Evolutionary conservation across 37 sponge, comb jelly and placozoan genomes (phyloP), one percentile per base, ranked within the genome.

Genomic region (Aphrocallistes beatrix): DNA sequence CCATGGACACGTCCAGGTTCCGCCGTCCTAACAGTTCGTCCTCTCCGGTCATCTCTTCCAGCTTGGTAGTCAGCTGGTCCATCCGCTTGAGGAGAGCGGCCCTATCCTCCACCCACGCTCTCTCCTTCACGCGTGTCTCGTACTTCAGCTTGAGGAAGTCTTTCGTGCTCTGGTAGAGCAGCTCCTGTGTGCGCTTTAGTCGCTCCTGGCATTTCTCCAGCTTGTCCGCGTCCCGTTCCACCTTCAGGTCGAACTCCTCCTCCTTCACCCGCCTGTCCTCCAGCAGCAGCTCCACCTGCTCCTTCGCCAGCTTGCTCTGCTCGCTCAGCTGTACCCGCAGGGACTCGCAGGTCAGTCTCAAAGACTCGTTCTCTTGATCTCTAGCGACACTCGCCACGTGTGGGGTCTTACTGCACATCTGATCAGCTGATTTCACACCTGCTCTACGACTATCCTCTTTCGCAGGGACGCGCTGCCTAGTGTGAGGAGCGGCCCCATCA

Each of bases 91-190:
- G 84, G n/a, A 99, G 85, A 30, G 87, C 50, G 37, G 96, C 96
- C 81, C 90, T 96, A 47, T 99, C 96, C 38, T 85, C 85, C 88
- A 95, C 96, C 92, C 94, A 94, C 17, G 75, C 81, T 49, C 99
- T 87, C 85, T 99, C 99, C 38, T 86, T 87, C 0, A 91, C 92
- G 51, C 93, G 84, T 19, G 87, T 84, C 37, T 92, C 91, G 39
- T 99, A 99, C 84, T 99, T 99, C 39, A 99, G 82, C 21, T 93
- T 90, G 40, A 99, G 86, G 81, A 89, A 99, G 81, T 99, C 99
- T 81, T 96, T 96, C 1, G 96, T 96, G 87, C 99, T 96, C 38
- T 92, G 92, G 82, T 96, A 99, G 30, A 99, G 89, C 30, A 99
- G 89, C 37, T 81, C 82, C 87, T 96, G 99, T 6, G 92, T 94